Percentiles rank a stretch among this genome's conserved stretches.
phyloP scores from a whole-genome alignment of 1,140 invertebrate species.

The Araneus ventricosus region DNA sequence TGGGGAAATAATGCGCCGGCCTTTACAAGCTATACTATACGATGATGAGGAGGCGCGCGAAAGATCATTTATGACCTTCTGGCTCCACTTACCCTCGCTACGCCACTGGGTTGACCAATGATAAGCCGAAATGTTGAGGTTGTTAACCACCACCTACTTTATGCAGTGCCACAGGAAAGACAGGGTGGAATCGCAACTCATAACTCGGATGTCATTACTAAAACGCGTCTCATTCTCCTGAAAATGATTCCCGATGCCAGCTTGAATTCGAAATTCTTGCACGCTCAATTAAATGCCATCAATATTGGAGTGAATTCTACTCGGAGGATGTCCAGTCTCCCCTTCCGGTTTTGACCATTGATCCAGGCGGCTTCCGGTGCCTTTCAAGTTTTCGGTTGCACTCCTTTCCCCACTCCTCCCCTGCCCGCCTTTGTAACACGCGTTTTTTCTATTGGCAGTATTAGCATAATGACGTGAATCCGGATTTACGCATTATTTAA shows the following conservation, averaged over 20 bases:
- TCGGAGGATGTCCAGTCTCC: conserved; percentile 22
- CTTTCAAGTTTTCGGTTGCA: conserved; percentile 13
- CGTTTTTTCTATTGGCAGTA: background rate
- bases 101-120: too few relatives aligned
- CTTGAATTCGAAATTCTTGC: background rate
- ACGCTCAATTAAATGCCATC: conserved; percentile 26
- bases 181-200: too few relatives aligned
- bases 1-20: too few relatives aligned
- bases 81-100: too few relatives aligned
- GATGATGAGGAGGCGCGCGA: too few relatives aligned
- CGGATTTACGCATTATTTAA: conserved; percentile 20
- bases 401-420: background rate
- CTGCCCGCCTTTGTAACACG: background rate
- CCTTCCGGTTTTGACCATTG: conserved; percentile 46
- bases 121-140: too few relatives aligned
- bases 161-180: too few relatives aligned
- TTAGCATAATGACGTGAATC: conserved; percentile 1
- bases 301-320: background rate
- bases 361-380: conserved; percentile 20
- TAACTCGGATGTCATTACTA: background rate
- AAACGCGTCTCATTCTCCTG: background rate
- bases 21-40: too few relatives aligned
- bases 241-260: background rate
- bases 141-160: too few relatives aligned
- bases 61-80: too few relatives aligned